Percentiles rank a stretch among this genome's conserved stretches.
These are phyloP conservation scores for Philonicus albiceps DNA, from an alignment of 2,888 invertebrate species.

Conservation along the genomic window DNA sequence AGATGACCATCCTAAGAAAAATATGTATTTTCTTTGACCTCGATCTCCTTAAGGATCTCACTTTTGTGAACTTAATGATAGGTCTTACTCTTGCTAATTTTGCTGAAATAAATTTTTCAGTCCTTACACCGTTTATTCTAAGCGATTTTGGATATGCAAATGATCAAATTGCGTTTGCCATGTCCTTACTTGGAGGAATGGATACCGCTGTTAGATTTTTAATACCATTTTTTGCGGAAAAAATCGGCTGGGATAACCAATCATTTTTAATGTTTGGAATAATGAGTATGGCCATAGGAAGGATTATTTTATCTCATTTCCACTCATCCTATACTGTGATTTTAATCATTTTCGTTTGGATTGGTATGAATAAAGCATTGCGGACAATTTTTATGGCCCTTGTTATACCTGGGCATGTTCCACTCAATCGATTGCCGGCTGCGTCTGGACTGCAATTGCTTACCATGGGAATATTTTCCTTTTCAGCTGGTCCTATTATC, in stretches of 20 bases:
- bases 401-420: conserved; percentile 76
- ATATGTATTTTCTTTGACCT: conserved; percentile 74
- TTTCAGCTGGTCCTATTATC: conserved; percentile 71
- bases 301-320: conserved; percentile 67
- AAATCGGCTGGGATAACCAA: conserved; percentile 75
- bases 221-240: conserved; percentile 74
- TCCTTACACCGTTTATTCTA: conserved; percentile 77
- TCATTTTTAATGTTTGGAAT: conserved; percentile 76
- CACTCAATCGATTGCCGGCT: conserved; percentile 73
- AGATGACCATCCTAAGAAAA: conserved; percentile 66
- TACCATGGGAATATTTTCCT: conserved; percentile 71
- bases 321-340: conserved; percentile 67
- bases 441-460: conserved; percentile 75
- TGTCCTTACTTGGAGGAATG: conserved; percentile 73
- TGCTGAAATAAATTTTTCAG: conserved; percentile 76
- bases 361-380: conserved; percentile 76
- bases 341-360: conserved; percentile 69
- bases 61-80: conserved; percentile 74
- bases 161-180: conserved; percentile 70
- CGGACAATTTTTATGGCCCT: conserved; percentile 78
- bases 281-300: conserved; percentile 71
- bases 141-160: conserved; percentile 70
- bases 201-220: conserved; percentile 73
- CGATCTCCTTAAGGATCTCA: conserved; percentile 72
- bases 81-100: conserved; percentile 77